Base-by-base conservation (phyloP, 1,140 invertebrate species). In the Streblospio benedicti region DNA sequence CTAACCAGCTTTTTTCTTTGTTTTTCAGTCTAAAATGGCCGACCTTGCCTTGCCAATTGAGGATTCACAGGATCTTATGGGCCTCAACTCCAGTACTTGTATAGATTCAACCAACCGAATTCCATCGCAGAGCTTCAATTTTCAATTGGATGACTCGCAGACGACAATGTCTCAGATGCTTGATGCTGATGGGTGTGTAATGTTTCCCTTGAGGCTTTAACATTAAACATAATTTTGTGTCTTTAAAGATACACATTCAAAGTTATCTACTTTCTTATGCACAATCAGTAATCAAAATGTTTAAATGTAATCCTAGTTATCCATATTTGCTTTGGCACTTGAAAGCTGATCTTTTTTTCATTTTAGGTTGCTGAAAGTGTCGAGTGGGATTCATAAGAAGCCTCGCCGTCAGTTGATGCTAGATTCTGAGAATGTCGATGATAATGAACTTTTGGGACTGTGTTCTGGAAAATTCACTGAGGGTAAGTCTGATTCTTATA, bases 151-250 rank as follows among this genome's bases (percentile, higher is more conserved):
- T 1, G 69, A 74, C 16, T n/a, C n/a, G n/a, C n/a, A n/a, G n/a
- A 64, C 65, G 0, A 64, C 68, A 44, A 47, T 51, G 28, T 73
- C 72, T n/a, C 69, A 72, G 50, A 68, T 74, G 64, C 52, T 75
- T n/a, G 73, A 75, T 69, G 70, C 67, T 51, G 70, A 75, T 64
- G 73, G 73, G 73, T 75, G 59, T 64, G 62, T 28, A n/a, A 28
- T 20, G n/a, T 41, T n/a, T 41, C 9, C n/a, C 9, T 9, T 41
- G n/a, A 0, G 20, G 4, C 2, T 3, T 38, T 23, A 47, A 53
- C 62, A 47, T 51, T 53, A 33, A 20, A 33, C 49, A 41, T 32
- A 33, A 32, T 18, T 57, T 18, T 9, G 23, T 23, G 5, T 18
- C 38, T 30, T 25, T 9, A 9, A 44, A 56, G 20, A n/a, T n/a